Evolutionary conservation across 2,113 vertebrate genomes (phyloP), one percentile per base, ranked within the genome.

Genomic region (Chloroceryle aenea): DNA sequence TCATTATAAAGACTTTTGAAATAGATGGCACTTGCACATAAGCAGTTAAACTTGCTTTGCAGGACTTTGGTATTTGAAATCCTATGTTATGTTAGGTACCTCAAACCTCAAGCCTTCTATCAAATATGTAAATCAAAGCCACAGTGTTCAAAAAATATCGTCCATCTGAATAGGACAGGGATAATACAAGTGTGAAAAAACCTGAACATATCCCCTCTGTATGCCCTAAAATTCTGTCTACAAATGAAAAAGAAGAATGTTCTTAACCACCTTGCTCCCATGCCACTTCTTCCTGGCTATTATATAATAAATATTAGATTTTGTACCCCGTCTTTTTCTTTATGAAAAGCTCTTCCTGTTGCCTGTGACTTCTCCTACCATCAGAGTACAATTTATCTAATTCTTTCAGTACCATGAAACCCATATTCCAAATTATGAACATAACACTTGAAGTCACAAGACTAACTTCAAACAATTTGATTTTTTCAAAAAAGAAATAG

Each of bases 151-250:
- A 43, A 68, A 91, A 38, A 32, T 22, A 40, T 36, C 48, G 11
- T 18, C 15, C 13, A 26, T 8, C 7, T 81, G 30, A 80, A 55
- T 22, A 59, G 1, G 8, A 1, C 12, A 59, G 9, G 6, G 2
- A 40, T 55, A 73, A 53, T 21, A 76, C 1, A 47, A 72, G 7
- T 17, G 10, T 20, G 29, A 61, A 94, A 75, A 73, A 56, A 15
- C 0, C 2, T 36, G 50, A 48, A 48, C 0, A 0, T 40, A 64
- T 25, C 5, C 13, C 8, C 5, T 45, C 11, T 72, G 10, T 76
- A 29, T 80, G 11, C 26, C 6, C 8, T 55, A 64, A 84, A 77
- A 63, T 38, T 67, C 47, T 42, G 10, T 13, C 13, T 81, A 48
- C 13, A 84, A 76, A 56, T 21, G 4, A 30, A n/a, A 40, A 61